Base-by-base conservation (phyloP, 2,797 vertebrate genomes). In the Poecilia picta region DNA sequence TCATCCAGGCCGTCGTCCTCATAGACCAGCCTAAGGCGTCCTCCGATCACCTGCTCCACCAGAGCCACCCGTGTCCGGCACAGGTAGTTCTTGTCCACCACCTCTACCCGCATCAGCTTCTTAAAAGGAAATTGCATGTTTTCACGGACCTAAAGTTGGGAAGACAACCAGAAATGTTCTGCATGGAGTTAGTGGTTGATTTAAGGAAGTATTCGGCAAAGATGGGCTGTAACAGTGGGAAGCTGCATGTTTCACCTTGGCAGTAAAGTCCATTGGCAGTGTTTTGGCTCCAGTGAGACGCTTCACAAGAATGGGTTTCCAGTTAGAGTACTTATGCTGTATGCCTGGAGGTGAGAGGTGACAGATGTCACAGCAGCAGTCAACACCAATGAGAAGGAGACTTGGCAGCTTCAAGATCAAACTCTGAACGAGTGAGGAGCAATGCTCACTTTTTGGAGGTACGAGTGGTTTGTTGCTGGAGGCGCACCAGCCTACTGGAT, bases 261-360 rank as follows among this genome's bases (percentile, higher is more conserved):
- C 91, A 92, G 96, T 96, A 93, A 99, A 99, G 92, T 99, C 98
- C 77, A 96, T 95, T 79, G 98, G 98, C 95, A 99, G 97, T 84
- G 98, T 99, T 97, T 99, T 99, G 93, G 97, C 97, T 97, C 98
- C 98, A 94, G 98, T 99, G 91, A 99, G 97, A 95, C 98, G 96
- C 95, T 98, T 99, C 92, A 99, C 97, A 82, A 99, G 96, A 96
- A 99, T 97, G 87, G 95, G 95, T 97, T 99, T 99, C 98, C 98
- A 99, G 97, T 99, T 99, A 87, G 98, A 97, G 92, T 97, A 98
- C 93, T 98, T 99, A 94, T 98, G 97, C 90, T 99, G 98, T 95
- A 99, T 98, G 87, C 97, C 98, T 99, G 85, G 73, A 88, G 91
- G 87, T 53, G 51, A 74, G 12, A 86, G 88, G 93, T 78, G 28